Percentiles rank a stretch among this genome's conserved stretches.
Conservation (phyloP, 2,888 invertebrate species). For the Amiota communis region DNA sequence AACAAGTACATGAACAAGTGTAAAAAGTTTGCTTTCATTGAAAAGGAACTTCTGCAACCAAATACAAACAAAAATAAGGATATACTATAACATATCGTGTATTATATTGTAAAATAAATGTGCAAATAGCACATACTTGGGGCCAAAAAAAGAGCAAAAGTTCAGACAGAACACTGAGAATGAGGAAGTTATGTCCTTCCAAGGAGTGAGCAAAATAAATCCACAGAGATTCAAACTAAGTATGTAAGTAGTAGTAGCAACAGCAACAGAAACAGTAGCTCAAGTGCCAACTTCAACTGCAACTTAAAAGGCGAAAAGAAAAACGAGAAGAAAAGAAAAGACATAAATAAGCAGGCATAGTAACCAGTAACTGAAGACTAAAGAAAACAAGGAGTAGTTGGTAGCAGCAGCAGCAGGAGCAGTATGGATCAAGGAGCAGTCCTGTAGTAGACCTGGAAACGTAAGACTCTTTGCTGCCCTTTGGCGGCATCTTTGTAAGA, state of each 20-base stretch:
- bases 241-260: neutral
- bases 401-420: too few relatives aligned
- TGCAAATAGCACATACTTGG: neutral
- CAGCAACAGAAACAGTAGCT: neutral
- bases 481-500: neutral
- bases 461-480: neutral
- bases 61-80: neutral
- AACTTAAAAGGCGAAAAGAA: slow-evolving; percentile 7
- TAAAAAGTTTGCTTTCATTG: slow-evolving; percentile 19
- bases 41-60: neutral
- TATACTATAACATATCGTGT: neutral
- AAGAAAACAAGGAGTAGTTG: neutral
- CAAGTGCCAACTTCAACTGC: slow-evolving; percentile 19
- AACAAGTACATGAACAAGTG: slow-evolving; percentile 50
- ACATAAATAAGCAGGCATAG: neutral
- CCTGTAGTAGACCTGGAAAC: too few relatives aligned
- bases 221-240: neutral
- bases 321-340: neutral
- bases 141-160: too few relatives aligned
- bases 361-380: neutral
- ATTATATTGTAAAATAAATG: too few relatives aligned
- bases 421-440: neutral
- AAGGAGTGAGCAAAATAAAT: too few relatives aligned
- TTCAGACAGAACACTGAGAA: too few relatives aligned
- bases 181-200: too few relatives aligned